phyloP scores from a whole-genome alignment of 2,888 invertebrate genomes.

The Lasioglossum oenotherae region DNA sequence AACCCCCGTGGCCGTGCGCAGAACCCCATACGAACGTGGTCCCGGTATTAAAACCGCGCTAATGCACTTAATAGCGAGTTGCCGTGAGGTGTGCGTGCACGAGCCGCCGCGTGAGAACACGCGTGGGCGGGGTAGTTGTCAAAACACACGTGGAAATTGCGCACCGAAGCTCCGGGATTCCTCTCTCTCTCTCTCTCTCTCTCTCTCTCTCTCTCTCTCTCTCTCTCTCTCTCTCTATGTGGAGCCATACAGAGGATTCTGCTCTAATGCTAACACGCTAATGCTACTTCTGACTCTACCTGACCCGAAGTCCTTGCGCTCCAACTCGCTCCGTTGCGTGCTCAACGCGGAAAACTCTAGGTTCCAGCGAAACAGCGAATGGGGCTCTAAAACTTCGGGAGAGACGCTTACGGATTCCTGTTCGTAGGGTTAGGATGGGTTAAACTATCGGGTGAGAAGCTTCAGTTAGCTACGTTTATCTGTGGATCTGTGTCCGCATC shows the following conservation, averaged over 20 bases:
- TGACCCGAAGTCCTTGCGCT: background rate
- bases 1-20: slow-evolving; percentile 58
- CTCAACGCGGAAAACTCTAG: background rate
- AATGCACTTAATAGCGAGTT: slow-evolving; percentile 83
- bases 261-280: background rate
- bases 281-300: background rate
- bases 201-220: background rate
- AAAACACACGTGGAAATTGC: slow-evolving; percentile 76
- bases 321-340: background rate
- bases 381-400: background rate
- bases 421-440: background rate
- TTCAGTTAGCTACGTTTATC: background rate
- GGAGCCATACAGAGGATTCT: background rate
- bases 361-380: background rate
- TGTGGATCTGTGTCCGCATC: background rate
- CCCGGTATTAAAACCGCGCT: slow-evolving; percentile 78
- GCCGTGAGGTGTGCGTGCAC: slow-evolving; percentile 72
- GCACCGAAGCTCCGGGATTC: slow-evolving; percentile 31
- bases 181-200: background rate
- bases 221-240: background rate
- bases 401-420: background rate
- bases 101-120: slow-evolving; percentile 74
- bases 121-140: slow-evolving; percentile 80
- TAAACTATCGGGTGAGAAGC: background rate
- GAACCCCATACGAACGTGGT: slow-evolving; percentile 62